Evolutionary conservation across 1,140 invertebrate genomes (phyloP), one percentile per base, ranked within the genome.

Genomic region (Pachyrhynchus sulphureomaculatus): DNA sequence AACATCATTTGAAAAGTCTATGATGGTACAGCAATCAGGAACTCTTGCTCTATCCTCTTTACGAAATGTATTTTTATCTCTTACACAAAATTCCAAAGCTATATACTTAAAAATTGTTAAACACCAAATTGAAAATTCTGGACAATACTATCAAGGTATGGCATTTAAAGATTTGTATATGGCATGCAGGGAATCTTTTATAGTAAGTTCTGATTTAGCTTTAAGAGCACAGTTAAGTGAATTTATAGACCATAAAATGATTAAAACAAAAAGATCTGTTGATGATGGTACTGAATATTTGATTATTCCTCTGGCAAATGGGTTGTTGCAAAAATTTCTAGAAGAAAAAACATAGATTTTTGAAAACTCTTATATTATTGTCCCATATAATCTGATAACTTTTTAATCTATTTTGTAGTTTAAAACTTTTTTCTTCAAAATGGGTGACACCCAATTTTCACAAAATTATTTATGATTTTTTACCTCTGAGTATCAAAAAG

Each of bases 241-340:
- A 80, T 98, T 96, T 76, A 80, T 90, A 39, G 94, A 98, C 78
- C 95, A 98, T 75, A 93, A 95, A 74, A 80, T 98, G 47, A 84
- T 96, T 0, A 89, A 88, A 75, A 85, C 83, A 13, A 91, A 89
- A 71, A 85, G 90, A 66, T 88, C 84, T 51, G 76, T 80, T 12
- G 32, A 58, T 8, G 92, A 94, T 76, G 91, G 92, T 26, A 83
- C 84, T 39, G 93, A 96, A 75, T 85, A 89, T 71, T 77, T 96
- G 8, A 70, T 82, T 3, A 92, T 96, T 75, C 91, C 92, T 5
- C 83, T 95, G 33, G 87, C 91, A 67, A 84, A 82, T 68, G 68
- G 72, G 17, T 79, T 93, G 15, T 73, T 96, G 37, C 83, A 88
- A 72, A 88, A 93, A 70, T 95, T 95, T 77, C 70, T 88, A 15